Percentiles rank a stretch among this genome's conserved stretches.
Conservation (phyloP, 2,113 vertebrate genomes). For the Pygathrix nemaeus region DNA sequence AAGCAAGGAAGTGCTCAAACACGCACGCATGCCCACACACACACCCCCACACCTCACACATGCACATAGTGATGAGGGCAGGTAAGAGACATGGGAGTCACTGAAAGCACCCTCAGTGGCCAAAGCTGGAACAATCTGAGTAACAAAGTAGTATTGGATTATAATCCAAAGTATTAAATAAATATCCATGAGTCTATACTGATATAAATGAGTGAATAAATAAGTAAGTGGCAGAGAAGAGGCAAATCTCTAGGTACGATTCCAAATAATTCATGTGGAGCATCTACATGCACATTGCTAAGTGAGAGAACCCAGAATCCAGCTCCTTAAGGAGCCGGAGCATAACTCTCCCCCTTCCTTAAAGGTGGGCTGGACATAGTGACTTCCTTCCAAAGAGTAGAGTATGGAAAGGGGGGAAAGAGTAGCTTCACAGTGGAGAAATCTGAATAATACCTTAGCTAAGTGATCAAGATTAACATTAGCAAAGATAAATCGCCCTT, state of each 20-base stretch:
- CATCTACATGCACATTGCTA: no score
- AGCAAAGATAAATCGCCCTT: background rate
- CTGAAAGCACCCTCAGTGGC: no score
- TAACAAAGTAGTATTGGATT: background rate
- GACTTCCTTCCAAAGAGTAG: background rate
- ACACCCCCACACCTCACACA: background rate
- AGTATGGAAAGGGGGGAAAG: background rate
- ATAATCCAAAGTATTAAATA: background rate
- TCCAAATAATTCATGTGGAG: background rate
- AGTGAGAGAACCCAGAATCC: no score
- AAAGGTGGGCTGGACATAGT: background rate
- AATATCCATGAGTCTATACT: background rate
- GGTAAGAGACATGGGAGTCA: background rate
- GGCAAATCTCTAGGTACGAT: background rate
- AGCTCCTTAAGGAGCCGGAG: background rate
- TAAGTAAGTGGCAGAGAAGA: background rate
- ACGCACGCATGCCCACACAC: background rate
- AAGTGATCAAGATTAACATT: background rate
- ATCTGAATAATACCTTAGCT: background rate
- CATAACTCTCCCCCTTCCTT: no score
- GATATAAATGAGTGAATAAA: background rate
- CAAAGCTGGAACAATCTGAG: background rate
- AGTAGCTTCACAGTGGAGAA: background rate
- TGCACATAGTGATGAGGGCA: background rate
- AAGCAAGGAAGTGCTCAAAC: background rate